Conservation (phyloP, 2,797 vertebrate species). For the Heteromormyrus szaboi region DNA sequence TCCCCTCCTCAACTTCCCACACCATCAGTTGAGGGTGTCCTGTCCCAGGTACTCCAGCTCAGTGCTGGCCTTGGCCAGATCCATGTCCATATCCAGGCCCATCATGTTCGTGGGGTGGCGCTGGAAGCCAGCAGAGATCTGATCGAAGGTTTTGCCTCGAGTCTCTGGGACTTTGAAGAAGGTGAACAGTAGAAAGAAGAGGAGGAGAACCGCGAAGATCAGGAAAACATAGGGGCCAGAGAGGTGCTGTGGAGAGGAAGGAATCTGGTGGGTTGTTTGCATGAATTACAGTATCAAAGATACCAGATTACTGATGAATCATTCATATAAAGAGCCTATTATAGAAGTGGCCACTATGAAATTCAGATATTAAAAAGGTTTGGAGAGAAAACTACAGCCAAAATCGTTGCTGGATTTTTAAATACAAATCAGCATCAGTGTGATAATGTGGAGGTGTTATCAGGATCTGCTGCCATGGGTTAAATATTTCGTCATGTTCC, state of each 20-base stretch:
- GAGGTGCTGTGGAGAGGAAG: conserved; percentile 44
- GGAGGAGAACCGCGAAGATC: conserved; percentile 74
- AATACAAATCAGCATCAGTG: neutral
- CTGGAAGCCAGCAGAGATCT: conserved; percentile 73
- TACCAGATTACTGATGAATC: neutral
- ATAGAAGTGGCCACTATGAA: neutral
- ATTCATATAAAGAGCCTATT: neutral
- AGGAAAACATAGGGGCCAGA: conserved; percentile 83
- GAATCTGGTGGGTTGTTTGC: neutral
- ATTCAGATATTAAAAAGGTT: neutral
- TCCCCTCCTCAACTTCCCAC: neutral
- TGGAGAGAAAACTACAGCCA: neutral
- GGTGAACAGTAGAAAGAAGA: conserved; percentile 81
- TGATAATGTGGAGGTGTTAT: neutral
- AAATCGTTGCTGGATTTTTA: neutral
- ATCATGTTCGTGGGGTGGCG: conserved; percentile 57
- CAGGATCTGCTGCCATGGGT: neutral
- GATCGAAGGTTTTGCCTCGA: conserved; percentile 79
- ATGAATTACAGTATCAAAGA: neutral
- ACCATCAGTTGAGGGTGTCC: conserved; percentile 51
- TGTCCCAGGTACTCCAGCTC: conserved; percentile 79
- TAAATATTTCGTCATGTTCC: neutral
- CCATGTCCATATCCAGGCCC: conserved; percentile 60
- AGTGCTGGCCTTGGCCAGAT: conserved; percentile 67
- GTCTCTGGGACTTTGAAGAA: conserved; percentile 86